Conservation (phyloP, 2,888 invertebrate genomes). For the Apoda limacodes region DNA sequence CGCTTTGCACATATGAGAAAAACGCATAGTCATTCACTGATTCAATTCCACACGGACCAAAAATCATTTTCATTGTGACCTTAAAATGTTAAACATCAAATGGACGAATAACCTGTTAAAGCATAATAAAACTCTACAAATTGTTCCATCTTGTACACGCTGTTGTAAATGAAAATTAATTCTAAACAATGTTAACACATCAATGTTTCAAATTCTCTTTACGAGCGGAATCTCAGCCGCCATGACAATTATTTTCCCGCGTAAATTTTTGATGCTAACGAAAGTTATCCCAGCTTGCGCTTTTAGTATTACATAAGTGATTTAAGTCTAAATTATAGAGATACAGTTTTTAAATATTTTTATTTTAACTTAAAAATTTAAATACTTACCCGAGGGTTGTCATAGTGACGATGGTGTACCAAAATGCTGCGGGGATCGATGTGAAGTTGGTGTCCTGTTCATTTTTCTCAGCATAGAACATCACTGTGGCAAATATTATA, state of each 20-base stretch:
- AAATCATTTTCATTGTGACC: no score
- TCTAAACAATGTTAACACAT: slow-evolving; percentile 25
- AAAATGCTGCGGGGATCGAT: slow-evolving; percentile 99
- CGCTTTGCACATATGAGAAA: no score
- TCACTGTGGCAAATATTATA: slow-evolving; percentile 99
- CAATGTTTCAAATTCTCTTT: slow-evolving; percentile 39
- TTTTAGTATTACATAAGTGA: no score
- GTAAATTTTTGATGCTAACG: slow-evolving; percentile 52
- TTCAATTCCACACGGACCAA: no score
- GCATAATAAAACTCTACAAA: no score
- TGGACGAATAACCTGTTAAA: no score
- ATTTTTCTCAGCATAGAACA: slow-evolving; percentile 99
- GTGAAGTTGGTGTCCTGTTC: slow-evolving; percentile 97
- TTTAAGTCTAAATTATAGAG: no score
- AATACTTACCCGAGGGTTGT: slow-evolving; percentile 95
- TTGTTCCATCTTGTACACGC: no score
- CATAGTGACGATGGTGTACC: slow-evolving; percentile 99
- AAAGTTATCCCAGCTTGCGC: slow-evolving; percentile 52
- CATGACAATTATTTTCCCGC: slow-evolving; percentile 54
- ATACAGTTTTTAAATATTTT: no score
- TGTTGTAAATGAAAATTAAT: slow-evolving; percentile 29
- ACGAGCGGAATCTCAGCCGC: slow-evolving; percentile 41
- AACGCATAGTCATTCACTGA: no score
- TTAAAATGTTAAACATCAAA: no score
- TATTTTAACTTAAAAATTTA: background rate